Conservation (phyloP, 2,797 vertebrate genomes). For the Hypotaenidia philippensis region DNA sequence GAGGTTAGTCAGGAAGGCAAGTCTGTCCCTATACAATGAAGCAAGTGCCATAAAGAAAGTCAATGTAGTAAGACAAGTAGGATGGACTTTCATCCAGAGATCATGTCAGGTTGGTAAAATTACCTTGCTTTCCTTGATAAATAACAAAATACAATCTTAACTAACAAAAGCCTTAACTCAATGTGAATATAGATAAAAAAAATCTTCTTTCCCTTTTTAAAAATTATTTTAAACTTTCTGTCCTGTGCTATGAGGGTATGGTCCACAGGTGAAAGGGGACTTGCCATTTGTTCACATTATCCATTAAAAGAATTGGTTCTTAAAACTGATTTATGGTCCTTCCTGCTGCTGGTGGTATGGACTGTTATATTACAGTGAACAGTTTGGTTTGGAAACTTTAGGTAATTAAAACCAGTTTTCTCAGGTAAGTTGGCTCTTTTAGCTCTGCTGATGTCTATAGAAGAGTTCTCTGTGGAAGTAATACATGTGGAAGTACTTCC, state of each 20-base stretch:
- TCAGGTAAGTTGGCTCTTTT: background rate
- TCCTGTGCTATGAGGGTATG: background rate
- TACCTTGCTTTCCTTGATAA: background rate
- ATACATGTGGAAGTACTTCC: background rate
- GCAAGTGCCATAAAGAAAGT: conserved; percentile 4
- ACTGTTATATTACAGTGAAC: background rate
- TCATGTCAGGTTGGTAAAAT: background rate
- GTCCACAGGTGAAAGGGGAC: background rate
- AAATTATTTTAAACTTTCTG: background rate
- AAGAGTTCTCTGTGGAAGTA: background rate
- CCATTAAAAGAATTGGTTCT: background rate
- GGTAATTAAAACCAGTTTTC: background rate
- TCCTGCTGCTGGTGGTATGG: background rate
- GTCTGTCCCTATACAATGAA: background rate
- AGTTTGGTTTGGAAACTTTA: background rate
- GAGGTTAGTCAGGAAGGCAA: background rate
- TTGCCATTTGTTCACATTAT: background rate
- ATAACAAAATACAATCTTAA: background rate
- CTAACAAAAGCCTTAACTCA: background rate
- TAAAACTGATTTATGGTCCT: too few species aligned
- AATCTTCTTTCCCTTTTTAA: background rate
- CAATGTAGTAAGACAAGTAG: background rate
- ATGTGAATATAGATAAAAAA: background rate
- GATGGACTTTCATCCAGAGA: background rate
- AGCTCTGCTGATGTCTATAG: background rate